phyloP scores from a whole-genome alignment of 2,888 invertebrate species.

The Lasioglossum calceatum region DNA sequence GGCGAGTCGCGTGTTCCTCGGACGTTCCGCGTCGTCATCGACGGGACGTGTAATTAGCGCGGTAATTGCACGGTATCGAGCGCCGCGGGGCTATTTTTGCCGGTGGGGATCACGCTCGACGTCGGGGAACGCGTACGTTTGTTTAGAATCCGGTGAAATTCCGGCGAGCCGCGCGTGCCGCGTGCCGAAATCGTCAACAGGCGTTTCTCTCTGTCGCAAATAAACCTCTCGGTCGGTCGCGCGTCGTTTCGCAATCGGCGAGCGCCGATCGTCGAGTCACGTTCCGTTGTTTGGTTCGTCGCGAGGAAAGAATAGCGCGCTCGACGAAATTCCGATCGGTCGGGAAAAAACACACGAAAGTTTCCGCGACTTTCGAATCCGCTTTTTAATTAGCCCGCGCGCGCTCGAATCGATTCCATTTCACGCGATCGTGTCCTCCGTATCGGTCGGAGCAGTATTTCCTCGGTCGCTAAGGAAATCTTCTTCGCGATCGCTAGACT shows the following conservation, averaged over 20 bases:
- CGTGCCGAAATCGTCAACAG: not conserved
- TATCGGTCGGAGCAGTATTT: not conserved
- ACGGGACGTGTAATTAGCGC: constrained; percentile 24
- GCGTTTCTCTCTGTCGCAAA: not conserved
- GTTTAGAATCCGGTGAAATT: constrained; percentile 12
- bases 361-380: not conserved
- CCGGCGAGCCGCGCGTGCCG: not conserved
- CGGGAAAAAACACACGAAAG: not conserved
- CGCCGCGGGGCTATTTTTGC: not conserved
- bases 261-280: not conserved
- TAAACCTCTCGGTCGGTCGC: not conserved
- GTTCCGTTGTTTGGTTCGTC: not conserved
- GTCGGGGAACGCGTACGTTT: not conserved
- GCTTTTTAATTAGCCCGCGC: not conserved
- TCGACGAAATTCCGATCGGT: not conserved
- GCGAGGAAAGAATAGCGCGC: not conserved
- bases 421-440: not conserved
- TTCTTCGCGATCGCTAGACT: not conserved
- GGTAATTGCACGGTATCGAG: constrained; percentile 29
- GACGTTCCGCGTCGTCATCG: constrained; percentile 44
- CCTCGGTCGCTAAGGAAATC: not conserved
- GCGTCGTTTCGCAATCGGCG: not conserved
- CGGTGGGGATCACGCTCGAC: not conserved
- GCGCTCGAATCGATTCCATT: not conserved
- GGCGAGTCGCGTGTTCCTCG: constrained; percentile 19